phyloP scores from a whole-genome alignment of 2,888 invertebrate genomes.

The Acanthosepion lycidas region DNA sequence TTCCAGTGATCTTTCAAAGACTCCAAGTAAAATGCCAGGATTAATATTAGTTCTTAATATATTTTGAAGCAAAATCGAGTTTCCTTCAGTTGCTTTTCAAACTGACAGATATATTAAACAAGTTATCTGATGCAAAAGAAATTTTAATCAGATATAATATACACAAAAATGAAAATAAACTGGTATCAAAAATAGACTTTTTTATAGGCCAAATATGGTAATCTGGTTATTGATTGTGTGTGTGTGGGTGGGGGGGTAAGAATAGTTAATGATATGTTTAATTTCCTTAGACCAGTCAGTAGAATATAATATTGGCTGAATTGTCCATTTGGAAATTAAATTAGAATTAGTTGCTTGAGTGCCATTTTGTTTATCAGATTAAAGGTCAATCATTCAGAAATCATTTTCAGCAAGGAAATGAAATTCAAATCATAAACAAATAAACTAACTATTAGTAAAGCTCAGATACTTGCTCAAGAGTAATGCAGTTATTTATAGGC shows the following conservation, averaged over 20 bases:
- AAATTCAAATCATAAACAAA: background rate
- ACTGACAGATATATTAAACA: background rate
- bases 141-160: background rate
- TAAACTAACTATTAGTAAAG: background rate
- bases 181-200: background rate
- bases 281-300: background rate
- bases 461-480: background rate
- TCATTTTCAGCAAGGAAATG: background rate
- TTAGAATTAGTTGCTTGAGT: slow-evolving; percentile 3
- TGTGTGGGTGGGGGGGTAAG: background rate
- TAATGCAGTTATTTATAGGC: background rate
- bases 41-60: too few relatives aligned
- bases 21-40: too few relatives aligned
- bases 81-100: too few relatives aligned
- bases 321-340: slow-evolving; percentile 33
- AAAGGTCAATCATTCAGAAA: background rate
- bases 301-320: background rate
- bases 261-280: background rate
- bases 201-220: background rate
- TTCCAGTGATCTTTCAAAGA: too few relatives aligned
- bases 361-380: background rate
- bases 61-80: too few relatives aligned
- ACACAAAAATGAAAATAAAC: background rate
- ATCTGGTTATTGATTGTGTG: background rate
- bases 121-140: background rate